Conservation (phyloP, 2,113 vertebrate genomes). For the Garra rufa region DNA sequence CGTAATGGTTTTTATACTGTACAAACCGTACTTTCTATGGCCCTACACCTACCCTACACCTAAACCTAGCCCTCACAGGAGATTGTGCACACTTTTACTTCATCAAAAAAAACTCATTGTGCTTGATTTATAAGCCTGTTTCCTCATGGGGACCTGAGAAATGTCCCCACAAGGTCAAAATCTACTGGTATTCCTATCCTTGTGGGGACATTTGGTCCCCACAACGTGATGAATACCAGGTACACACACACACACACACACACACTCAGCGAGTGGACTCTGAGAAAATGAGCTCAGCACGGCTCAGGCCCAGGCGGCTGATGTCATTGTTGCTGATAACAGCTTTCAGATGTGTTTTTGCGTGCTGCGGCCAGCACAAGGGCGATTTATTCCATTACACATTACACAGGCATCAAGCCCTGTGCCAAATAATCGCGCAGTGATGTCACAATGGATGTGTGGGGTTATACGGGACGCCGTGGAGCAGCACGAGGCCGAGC, state of each 20-base stretch:
- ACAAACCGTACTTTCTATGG: no score
- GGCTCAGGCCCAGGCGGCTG: conserved; percentile 56
- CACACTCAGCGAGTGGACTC: not conserved
- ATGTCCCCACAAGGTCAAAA: no score
- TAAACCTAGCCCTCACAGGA: no score
- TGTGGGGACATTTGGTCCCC: no score
- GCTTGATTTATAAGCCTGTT: no score
- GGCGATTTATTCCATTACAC: conserved; percentile 65
- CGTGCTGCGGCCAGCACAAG: conserved; percentile 56
- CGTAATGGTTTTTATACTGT: no score
- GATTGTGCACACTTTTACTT: no score
- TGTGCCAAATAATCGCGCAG: conserved; percentile 59
- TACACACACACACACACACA: conserved; percentile 28
- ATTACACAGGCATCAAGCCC: conserved; percentile 57
- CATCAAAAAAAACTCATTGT: no score
- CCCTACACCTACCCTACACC: no score
- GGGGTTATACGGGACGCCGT: conserved; percentile 35
- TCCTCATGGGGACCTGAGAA: no score
- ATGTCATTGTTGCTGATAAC: conserved; percentile 66
- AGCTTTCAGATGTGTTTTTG: conserved; percentile 66
- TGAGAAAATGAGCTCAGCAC: conserved; percentile 59
- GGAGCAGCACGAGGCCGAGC: conserved; percentile 50
- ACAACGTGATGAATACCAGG: no score
- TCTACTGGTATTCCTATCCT: no score
- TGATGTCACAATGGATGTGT: conserved; percentile 61